Conservation (phyloP, 2,888 invertebrate genomes). For the Zygogramma bicolorata region DNA sequence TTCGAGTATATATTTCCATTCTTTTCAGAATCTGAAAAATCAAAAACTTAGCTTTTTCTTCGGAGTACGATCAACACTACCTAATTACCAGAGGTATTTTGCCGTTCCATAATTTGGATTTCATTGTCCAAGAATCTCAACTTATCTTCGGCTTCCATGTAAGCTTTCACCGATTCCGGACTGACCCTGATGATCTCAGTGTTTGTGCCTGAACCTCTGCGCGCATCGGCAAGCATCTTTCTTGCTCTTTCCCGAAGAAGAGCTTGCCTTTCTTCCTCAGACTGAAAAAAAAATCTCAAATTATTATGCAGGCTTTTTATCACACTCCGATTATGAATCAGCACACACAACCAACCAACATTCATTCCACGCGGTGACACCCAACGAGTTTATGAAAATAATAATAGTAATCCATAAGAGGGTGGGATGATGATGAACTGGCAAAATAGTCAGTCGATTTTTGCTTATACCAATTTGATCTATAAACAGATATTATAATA, state of each 20-base stretch:
- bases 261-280: slow-evolving; percentile 88
- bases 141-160: slow-evolving; percentile 57
- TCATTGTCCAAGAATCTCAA: slow-evolving; percentile 47
- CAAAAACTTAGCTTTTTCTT: background rate
- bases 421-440: no score
- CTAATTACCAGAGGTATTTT: slow-evolving; percentile 55
- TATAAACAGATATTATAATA: no score
- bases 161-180: slow-evolving; percentile 57
- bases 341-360: no score
- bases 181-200: slow-evolving; percentile 64
- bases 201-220: slow-evolving; percentile 70
- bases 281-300: slow-evolving; percentile 58
- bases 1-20: slow-evolving; percentile 69
- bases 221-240: slow-evolving; percentile 88
- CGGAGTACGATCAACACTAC: background rate
- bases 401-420: no score
- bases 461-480: no score
- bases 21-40: slow-evolving; percentile 55
- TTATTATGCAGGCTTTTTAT: background rate
- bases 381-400: no score
- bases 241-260: slow-evolving; percentile 90
- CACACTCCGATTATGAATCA: no score
- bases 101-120: slow-evolving; percentile 44
- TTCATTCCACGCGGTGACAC: no score
- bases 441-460: no score